Base-by-base conservation (phyloP, 2,888 invertebrate genomes). In the Nomada goodeniana region DNA sequence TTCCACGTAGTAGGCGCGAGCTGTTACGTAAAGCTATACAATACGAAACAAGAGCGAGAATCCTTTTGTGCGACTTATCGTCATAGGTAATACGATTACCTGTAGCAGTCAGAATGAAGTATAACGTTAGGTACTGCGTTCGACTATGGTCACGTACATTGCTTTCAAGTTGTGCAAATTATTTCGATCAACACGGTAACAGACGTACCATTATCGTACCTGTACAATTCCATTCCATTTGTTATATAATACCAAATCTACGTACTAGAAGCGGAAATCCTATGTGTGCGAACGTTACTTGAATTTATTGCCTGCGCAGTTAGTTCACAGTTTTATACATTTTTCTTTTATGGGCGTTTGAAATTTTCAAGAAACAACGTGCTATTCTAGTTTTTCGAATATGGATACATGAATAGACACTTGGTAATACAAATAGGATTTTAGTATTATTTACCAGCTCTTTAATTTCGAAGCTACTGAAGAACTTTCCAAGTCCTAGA, bases 1-100 rank as follows among this genome's bases (percentile, higher is more conserved):
- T 11, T 20, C 0, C 10, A 44, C 5, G 15, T 26, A 29, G 52
- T 23, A 57, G 47, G 36, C 29, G 11, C 20, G 2, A 47, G 18
- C 10, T 63, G 23, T 70, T 76, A 42, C 64, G n/a, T 64, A 57
- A 76, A 15, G 15, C 9, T 5, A 1, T 15, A 13, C 20, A 52
- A 50, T 13, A 42, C 23, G 67, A 67, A 59, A 55, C n/a, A 55
- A 73, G 50, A 73, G 1, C 13, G 57, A 11, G 13, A 59, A 64
- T 60, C 67, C 50, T 67, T 44, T 75, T 44, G 26, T 26, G 18
- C 7, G 13, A 53, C 61, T 44, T 29, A 61, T 68, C 52, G 18
- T 26, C 18, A 10, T 11, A 60, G 36, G 47, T 47, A 50, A 64
- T 23, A 23, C 42, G 42, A 64, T 76, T 64, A 53, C 13, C 15